Base-by-base conservation (phyloP, 1,140 invertebrate genomes). In the Drosophila saltans region DNA sequence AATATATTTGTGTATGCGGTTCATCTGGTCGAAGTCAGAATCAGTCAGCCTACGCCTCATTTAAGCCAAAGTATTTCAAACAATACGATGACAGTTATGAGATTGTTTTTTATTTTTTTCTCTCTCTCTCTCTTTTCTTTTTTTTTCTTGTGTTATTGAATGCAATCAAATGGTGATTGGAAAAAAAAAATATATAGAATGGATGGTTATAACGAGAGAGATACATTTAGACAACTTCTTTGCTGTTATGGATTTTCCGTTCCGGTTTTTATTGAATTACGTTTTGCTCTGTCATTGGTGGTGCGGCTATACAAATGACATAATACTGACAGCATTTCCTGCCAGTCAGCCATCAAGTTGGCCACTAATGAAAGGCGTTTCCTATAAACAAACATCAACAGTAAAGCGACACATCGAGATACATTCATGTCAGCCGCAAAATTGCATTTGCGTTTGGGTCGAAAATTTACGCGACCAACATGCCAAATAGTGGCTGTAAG, bases 31-130 rank as follows among this genome's bases (percentile, higher is more conserved):
- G 43, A 16, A 48, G 55, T 52, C 45, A 52, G 9, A 52, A 52
- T 10, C 45, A 71, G 66, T 58, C 57, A 67, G 68, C 60, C 72
- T 69, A 80, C 43, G 80, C 62, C 76, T 76, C 80, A 83, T 83
- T 83, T 72, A 75, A 67, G 66, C 52, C 48, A 66, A 69, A 67
- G 69, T 72, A 76, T 52, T 72, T 40, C 64, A 30, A 80, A 68
- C 81, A 83, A 78, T 80, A 72, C 78, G 67, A 75, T 69, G 72
- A 69, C 76, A 76, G 66, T 80, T 83, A 83, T 80, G 80, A 83
- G 80, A 70, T 52, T 24, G 45, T 26, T 52, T 52, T 56, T 56
- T 52, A 11, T 75, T 52, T 64, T 48, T 33, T 28, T n/a, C 26
- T 33, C 1, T 33, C 3, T 0, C n/a, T 24, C 11, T 28, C 16